phyloP scores from a whole-genome alignment of 2,888 invertebrate genomes.

The Perizoma affinitatum region DNA sequence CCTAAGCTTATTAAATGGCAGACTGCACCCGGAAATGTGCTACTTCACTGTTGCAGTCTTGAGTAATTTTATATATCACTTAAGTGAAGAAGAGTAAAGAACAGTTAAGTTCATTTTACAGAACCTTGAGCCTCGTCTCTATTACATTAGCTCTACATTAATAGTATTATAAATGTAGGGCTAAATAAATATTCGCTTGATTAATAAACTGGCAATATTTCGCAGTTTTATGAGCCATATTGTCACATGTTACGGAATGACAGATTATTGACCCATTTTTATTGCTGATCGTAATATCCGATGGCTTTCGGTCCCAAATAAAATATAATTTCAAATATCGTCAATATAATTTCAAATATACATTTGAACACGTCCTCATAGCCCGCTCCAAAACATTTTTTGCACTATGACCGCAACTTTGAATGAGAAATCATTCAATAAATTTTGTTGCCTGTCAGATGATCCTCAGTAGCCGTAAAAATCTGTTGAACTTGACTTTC shows the following conservation, averaged over 20 bases:
- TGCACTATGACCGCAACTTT: too few relatives aligned
- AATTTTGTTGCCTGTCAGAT: too few relatives aligned
- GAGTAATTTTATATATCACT: neutral
- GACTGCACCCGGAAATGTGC: constrained; percentile 12
- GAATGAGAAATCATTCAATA: too few relatives aligned
- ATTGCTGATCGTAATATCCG: constrained; percentile 58
- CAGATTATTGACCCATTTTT: constrained; percentile 52
- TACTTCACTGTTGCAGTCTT: neutral
- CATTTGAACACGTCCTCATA: too few relatives aligned
- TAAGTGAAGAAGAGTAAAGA: neutral
- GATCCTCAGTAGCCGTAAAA: too few relatives aligned
- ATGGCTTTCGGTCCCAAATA: constrained; percentile 48
- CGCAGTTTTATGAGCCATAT: constrained; percentile 25
- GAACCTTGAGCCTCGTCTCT: neutral
- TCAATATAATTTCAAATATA: constrained; percentile 56
- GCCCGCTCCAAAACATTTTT: neutral
- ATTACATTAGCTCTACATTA: too few relatives aligned
- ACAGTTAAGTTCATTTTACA: neutral
- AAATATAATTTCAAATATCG: constrained; percentile 52
- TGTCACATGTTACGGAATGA: constrained; percentile 31
- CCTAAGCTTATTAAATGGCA: constrained; percentile 30
- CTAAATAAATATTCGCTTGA: too few relatives aligned
- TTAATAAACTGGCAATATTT: constrained; percentile 17
- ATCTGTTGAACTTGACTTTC: too few relatives aligned
- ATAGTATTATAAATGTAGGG: too few relatives aligned